Evolutionary conservation across 1,140 invertebrate genomes (phyloP), one percentile per base, ranked within the genome.

Genomic region (Pseudachorutes palmiensis): DNA sequence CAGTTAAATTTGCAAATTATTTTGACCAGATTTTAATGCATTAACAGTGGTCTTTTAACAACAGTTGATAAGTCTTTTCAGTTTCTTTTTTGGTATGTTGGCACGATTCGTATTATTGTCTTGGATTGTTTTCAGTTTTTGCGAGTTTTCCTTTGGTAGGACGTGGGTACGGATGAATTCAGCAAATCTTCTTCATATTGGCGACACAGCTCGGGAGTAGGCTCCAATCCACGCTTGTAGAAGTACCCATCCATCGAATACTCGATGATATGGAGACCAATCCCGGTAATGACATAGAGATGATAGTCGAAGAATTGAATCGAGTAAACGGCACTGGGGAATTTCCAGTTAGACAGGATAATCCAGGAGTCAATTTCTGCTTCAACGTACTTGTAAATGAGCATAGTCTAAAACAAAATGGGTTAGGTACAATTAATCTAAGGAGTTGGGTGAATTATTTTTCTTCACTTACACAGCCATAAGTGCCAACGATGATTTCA

Each of bases 401-500:
- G 74, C 32, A 88, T 75, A 76, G 85, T 82, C 83, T 84, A 71
- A 48, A 77, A 76, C 55, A 69, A 62, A 66, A 64, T 24, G n/a
- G n/a, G n/a, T n/a, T n/a, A 19, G 19, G 19, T 9, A 66, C 28
- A 41, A 64, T 28, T 55, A 57, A 45, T 57, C 63, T 57, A 60
- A 26, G 36, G 9, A 45, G 9, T 45, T 45, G 19, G 19, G 19
- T 12, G 19, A 45, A 45, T 45, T 19, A 45, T 12, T 45, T 9
- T 41, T 41, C 9, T 9, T 14, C 24, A 67, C 63, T 74, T 75
- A 83, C 82, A 72, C 85, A 81, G 59, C 79, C 80, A 79, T 87
- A 89, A 9, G 85, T 89, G 67, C 88, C 88, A 48, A 89, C 74
- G 12, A 89, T 70, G 68, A 90, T 84, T 79, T 89, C 87, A 76